Evolutionary conservation across 2,888 invertebrate species (phyloP).

Genomic region (Trichacis sp.): DNA sequence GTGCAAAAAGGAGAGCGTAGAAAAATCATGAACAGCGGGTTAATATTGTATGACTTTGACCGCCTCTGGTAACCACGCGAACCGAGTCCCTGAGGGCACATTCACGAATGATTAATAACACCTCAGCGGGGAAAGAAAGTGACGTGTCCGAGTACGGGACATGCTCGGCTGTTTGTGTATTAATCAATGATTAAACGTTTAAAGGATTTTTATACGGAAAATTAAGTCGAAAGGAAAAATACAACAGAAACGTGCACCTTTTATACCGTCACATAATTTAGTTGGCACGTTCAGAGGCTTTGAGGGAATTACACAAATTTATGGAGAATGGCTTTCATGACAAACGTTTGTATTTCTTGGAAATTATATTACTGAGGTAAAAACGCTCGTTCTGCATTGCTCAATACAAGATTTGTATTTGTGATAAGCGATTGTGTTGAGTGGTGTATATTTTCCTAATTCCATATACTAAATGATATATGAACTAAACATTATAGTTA

Average conservation of each 20-base stretch:
- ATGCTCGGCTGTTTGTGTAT: slow-evolving; percentile 4
- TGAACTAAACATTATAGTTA: no score
- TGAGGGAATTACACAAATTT: slow-evolving; percentile 21
- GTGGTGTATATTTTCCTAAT: no score
- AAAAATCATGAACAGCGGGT: background rate
- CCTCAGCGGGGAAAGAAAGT: slow-evolving; percentile 31
- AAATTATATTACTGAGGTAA: no score
- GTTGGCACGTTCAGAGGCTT: slow-evolving; percentile 14
- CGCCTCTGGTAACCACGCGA: slow-evolving; percentile 24
- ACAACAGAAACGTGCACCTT: no score
- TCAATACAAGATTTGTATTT: no score
- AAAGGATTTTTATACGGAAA: slow-evolving; percentile 1
- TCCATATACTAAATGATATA: no score
- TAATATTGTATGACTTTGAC: slow-evolving; percentile 5
- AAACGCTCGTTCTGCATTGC: no score
- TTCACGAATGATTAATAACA: slow-evolving; percentile 30
- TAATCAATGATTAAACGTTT: slow-evolving; percentile 17
- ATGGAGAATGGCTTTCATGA: slow-evolving; percentile 5
- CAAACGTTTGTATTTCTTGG: background rate
- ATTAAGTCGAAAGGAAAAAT: slow-evolving; percentile 14
- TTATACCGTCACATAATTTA: slow-evolving; percentile 19
- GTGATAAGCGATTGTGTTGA: no score
- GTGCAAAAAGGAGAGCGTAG: background rate
- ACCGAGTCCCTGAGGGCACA: slow-evolving; percentile 18
- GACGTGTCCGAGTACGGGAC: slow-evolving; percentile 17